These are phyloP conservation scores for Luffia ferchaultella DNA, from an alignment of 2,888 invertebrate genomes.

Conservation along the genomic window DNA sequence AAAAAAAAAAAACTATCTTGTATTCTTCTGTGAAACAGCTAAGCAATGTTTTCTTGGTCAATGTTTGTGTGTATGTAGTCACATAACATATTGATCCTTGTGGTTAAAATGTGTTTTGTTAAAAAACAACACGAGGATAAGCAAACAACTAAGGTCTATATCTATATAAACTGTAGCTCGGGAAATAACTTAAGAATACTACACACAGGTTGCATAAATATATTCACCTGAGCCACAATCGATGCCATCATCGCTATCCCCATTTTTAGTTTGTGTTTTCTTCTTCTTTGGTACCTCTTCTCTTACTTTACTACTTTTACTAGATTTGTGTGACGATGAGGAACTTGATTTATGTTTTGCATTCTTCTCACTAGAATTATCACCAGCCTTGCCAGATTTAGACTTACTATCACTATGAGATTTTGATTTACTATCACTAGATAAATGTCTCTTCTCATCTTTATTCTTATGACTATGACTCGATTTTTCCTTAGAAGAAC, in stretches of 20 bases:
- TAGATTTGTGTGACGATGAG: conserved; percentile 26
- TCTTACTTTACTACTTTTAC: conserved; percentile 19
- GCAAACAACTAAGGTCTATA: too few relatives aligned
- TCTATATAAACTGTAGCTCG: too few relatives aligned
- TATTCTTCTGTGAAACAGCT: too few relatives aligned
- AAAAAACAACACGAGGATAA: too few relatives aligned
- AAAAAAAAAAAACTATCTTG: too few relatives aligned
- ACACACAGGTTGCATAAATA: too few relatives aligned
- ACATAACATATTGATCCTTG: too few relatives aligned
- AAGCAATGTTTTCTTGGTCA: too few relatives aligned
- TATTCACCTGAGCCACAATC: conserved; percentile 71
- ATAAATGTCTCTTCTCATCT: conserved; percentile 20
- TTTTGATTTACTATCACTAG: conserved; percentile 34
- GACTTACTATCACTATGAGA: conserved; percentile 28
- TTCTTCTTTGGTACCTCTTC: conserved; percentile 46
- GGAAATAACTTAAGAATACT: too few relatives aligned
- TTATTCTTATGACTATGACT: conserved; percentile 37
- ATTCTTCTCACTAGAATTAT: conserved; percentile 27
- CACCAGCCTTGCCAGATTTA: conserved; percentile 26
- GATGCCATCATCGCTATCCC: conserved; percentile 69
- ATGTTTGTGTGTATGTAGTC: too few relatives aligned
- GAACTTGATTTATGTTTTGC: conserved; percentile 41
- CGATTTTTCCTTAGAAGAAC: conserved; percentile 45
- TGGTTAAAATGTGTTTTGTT: too few relatives aligned
- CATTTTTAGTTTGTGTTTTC: conserved; percentile 31